These are phyloP conservation scores for Trachymyrmex septentrionalis DNA, from an alignment of 1,140 invertebrate species.

Conservation along the genomic window DNA sequence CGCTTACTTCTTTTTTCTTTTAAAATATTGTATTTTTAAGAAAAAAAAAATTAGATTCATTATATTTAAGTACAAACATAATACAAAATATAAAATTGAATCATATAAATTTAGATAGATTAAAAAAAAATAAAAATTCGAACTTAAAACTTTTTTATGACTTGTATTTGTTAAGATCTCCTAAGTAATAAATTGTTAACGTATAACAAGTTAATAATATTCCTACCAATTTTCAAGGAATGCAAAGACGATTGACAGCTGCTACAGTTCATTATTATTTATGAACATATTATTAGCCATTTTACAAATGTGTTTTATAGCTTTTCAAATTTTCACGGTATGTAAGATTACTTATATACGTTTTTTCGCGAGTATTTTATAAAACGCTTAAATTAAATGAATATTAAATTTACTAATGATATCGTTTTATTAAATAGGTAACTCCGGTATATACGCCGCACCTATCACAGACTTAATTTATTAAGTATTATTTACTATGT, in stretches of 20 bases:
- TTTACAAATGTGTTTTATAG: slow-evolving; percentile 60
- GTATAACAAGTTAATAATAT: neutral
- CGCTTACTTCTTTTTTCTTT: too few relatives aligned
- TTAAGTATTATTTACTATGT: too few relatives aligned
- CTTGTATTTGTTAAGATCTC: neutral
- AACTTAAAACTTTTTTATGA: neutral
- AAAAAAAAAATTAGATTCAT: too few relatives aligned
- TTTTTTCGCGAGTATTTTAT: neutral
- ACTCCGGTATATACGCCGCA: too few relatives aligned
- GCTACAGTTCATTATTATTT: slow-evolving; percentile 68
- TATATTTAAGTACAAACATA: too few relatives aligned
- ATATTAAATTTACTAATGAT: neutral
- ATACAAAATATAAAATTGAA: too few relatives aligned
- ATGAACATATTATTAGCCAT: slow-evolving; percentile 39
- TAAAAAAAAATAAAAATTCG: neutral
- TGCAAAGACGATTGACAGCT: slow-evolving; percentile 49
- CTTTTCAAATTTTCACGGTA: slow-evolving; percentile 60
- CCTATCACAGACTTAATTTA: too few relatives aligned
- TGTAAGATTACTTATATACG: neutral
- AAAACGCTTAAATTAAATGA: neutral
- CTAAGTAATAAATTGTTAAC: neutral
- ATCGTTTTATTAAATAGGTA: neutral
- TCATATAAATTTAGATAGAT: neutral
- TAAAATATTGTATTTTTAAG: too few relatives aligned
- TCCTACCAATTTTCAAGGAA: slow-evolving; percentile 22